phyloP scores from a whole-genome alignment of 1,140 invertebrate species.

The Apis cerana region DNA sequence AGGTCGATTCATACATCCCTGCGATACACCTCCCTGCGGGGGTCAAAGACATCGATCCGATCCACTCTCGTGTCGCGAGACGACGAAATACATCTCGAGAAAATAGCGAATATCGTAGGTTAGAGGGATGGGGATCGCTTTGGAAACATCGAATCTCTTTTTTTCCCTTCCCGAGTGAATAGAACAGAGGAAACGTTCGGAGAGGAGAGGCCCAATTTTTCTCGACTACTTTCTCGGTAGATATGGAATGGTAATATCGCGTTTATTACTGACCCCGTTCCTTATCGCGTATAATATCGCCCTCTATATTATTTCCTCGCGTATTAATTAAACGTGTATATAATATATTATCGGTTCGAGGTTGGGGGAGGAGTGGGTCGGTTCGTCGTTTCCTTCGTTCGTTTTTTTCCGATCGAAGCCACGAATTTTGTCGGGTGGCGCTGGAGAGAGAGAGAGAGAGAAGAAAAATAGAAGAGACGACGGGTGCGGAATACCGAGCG shows the following conservation, averaged over 20 bases:
- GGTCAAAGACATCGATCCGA: slow-evolving; percentile 35
- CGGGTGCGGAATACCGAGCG: not conserved
- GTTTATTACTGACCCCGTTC: slow-evolving; percentile 19
- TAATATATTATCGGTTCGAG: not conserved
- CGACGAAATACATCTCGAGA: not conserved
- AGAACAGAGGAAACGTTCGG: not conserved
- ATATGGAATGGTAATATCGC: slow-evolving; percentile 14
- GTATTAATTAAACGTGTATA: slow-evolving; percentile 12
- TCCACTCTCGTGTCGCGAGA: not conserved
- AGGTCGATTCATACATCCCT: not conserved
- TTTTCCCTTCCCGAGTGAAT: not conserved
- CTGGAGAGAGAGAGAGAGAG: too few relatives aligned
- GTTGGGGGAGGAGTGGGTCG: too few relatives aligned
- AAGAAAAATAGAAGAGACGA: not conserved
- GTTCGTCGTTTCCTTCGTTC: not conserved
- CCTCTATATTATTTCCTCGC: not conserved
- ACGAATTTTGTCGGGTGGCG: not conserved
- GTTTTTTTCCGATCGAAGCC: slow-evolving; percentile 10
- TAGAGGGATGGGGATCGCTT: not conserved
- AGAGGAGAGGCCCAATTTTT: slow-evolving; percentile 10
- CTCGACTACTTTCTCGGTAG: not conserved
- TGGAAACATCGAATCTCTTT: not conserved
- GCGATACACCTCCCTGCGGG: not conserved
- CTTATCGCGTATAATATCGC: slow-evolving; percentile 5
- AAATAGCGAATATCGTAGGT: not conserved